Evolutionary conservation across 1,140 invertebrate genomes (phyloP).

Genomic region (Philotrypesis tridentata): DNA sequence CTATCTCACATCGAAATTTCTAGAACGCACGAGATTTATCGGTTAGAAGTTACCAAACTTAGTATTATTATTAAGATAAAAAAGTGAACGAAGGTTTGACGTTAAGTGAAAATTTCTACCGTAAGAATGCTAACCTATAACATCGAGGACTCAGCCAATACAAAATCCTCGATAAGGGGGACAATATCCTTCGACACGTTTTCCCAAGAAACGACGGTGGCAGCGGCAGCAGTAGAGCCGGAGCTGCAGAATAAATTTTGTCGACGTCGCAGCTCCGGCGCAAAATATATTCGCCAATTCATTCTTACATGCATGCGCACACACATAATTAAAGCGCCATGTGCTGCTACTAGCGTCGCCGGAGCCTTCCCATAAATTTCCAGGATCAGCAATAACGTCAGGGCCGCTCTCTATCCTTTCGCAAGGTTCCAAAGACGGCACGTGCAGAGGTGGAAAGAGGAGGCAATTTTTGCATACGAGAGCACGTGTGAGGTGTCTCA

Average conservation of each 20-base stretch:
- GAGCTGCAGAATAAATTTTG: conserved; percentile 54
- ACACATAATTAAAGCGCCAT: conserved; percentile 73
- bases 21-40: too few relatives aligned
- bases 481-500: neutral
- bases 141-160: neutral
- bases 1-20: neutral
- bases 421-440: neutral
- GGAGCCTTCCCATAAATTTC: conserved; percentile 70
- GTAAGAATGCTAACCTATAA: neutral
- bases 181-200: neutral
- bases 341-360: conserved; percentile 57
- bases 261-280: conserved; percentile 52
- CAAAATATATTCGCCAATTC: conserved; percentile 71
- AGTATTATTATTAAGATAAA: too few relatives aligned
- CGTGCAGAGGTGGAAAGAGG: neutral
- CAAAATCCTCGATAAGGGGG: neutral
- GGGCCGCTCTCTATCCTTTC: conserved; percentile 48
- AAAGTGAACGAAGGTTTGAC: too few relatives aligned
- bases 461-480: neutral
- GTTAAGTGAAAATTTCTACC: neutral
- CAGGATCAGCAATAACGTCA: conserved; percentile 72
- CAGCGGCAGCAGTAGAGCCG: neutral
- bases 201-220: conserved; percentile 24
- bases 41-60: too few relatives aligned
- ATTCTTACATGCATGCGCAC: conserved; percentile 58